A percentile compares a stretch with the other conserved stretches of the same genome.
These are phyloP conservation scores for Thermophis baileyi DNA, from an alignment of 2,113 vertebrate species.

Conservation along the genomic window DNA sequence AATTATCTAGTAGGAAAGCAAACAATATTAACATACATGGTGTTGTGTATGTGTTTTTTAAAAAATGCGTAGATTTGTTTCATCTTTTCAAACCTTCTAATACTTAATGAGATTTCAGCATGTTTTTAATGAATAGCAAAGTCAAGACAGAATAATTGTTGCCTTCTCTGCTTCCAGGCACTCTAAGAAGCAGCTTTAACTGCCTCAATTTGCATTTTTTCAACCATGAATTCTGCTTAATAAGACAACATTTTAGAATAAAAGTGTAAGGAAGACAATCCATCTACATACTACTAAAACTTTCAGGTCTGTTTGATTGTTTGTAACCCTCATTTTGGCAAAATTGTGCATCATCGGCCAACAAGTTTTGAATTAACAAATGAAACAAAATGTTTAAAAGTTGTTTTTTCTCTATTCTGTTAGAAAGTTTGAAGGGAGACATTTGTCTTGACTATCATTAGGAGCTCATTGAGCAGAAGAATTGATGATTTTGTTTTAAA, in stretches of 20 bases:
- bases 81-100: neutral
- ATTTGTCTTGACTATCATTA: neutral
- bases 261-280: neutral
- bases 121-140: slow-evolving; percentile 55
- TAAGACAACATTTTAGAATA: slow-evolving; percentile 23
- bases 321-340: neutral
- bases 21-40: neutral
- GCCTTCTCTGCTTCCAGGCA: slow-evolving; percentile 45
- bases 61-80: neutral
- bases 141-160: slow-evolving; percentile 54
- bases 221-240: slow-evolving; percentile 59
- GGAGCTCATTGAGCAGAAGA: neutral
- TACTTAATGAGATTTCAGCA: slow-evolving; percentile 44
- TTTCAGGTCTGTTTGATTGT: neutral
- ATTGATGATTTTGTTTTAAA: neutral
- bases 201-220: slow-evolving; percentile 37
- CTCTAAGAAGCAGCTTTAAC: slow-evolving; percentile 52
- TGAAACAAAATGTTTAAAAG: too few species aligned
- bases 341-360: neutral
- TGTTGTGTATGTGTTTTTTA: neutral
- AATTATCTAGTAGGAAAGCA: neutral
- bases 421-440: neutral
- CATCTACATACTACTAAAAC: neutral
- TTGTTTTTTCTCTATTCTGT: neutral
- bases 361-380: neutral